Percentiles rank a stretch among this genome's conserved stretches.
phyloP scores from a whole-genome alignment of 2,113 vertebrate species.

The Columba janthina region DNA sequence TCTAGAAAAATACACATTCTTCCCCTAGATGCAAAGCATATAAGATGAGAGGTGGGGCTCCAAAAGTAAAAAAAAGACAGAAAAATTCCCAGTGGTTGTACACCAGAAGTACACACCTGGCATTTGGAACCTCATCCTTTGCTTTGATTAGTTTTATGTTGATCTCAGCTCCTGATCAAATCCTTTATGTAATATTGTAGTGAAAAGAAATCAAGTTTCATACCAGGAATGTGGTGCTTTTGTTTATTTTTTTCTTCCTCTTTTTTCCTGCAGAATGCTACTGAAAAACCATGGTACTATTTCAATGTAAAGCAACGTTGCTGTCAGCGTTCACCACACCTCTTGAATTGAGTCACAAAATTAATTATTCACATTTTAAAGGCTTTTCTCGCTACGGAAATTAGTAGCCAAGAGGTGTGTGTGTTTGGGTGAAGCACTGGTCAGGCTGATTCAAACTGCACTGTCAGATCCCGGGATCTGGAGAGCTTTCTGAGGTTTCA shows the following conservation, averaged over 20 bases:
- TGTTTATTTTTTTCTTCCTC: background rate
- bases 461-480: background rate
- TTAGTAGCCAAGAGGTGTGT: background rate
- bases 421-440: background rate
- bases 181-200: background rate
- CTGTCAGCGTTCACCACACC: background rate
- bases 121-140: background rate
- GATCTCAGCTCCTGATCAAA: background rate
- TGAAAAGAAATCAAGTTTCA: background rate
- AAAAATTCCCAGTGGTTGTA: background rate
- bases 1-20: background rate
- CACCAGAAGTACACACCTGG: background rate
- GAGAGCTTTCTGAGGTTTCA: background rate
- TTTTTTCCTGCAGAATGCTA: background rate
- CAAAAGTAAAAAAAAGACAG: background rate
- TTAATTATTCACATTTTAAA: background rate
- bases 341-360: background rate
- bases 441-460: background rate
- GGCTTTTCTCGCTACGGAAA: background rate
- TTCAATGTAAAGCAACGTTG: background rate
- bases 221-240: background rate
- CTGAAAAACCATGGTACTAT: background rate
- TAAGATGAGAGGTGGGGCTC: background rate
- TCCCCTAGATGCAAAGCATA: background rate
- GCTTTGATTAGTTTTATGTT: accelerated